Conservation (phyloP, 2,797 vertebrate species). For the Typhlichthys eigenmanni region DNA sequence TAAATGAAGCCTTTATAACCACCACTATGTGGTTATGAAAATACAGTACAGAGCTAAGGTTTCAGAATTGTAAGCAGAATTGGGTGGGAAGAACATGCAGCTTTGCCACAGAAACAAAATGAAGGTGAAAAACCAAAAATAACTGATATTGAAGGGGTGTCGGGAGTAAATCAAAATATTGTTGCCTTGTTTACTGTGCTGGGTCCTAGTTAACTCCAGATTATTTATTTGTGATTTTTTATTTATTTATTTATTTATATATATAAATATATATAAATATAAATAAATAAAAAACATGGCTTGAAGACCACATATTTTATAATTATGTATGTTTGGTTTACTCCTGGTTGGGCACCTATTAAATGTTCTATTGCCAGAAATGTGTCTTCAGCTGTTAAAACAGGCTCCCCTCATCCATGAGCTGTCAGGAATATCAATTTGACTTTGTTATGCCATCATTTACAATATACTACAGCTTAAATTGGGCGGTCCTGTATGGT, state of each 20-base stretch:
- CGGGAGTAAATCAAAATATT: constrained; percentile 69
- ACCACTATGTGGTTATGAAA: too few species aligned
- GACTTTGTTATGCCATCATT: constrained; percentile 28
- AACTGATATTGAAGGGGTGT: constrained; percentile 43
- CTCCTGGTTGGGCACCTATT: constrained; percentile 47
- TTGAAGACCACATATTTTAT: constrained; percentile 17
- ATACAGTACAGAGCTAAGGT: background rate
- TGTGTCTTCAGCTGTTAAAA: constrained; percentile 79
- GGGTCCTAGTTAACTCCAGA: background rate
- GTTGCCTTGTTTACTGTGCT: constrained; percentile 18
- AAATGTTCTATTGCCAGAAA: constrained; percentile 58
- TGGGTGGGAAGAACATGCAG: constrained; percentile 66
- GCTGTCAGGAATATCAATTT: constrained; percentile 11
- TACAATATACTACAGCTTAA: constrained; percentile 6
- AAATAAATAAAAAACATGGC: background rate
- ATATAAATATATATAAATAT: background rate
- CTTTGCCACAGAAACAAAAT: constrained; percentile 78
- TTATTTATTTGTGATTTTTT: too few species aligned
- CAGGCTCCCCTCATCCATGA: constrained; percentile 28
- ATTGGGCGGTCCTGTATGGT: constrained; percentile 19
- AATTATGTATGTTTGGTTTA: constrained; percentile 66
- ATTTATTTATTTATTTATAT: too few species aligned
- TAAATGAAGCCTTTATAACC: too few species aligned
- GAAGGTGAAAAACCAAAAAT: constrained; percentile 21
- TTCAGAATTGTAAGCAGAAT: constrained; percentile 12